Evolutionary conservation across 2,113 vertebrate species (phyloP), one percentile per base, ranked within the genome.

Genomic region (Marmota flaviventris): DNA sequence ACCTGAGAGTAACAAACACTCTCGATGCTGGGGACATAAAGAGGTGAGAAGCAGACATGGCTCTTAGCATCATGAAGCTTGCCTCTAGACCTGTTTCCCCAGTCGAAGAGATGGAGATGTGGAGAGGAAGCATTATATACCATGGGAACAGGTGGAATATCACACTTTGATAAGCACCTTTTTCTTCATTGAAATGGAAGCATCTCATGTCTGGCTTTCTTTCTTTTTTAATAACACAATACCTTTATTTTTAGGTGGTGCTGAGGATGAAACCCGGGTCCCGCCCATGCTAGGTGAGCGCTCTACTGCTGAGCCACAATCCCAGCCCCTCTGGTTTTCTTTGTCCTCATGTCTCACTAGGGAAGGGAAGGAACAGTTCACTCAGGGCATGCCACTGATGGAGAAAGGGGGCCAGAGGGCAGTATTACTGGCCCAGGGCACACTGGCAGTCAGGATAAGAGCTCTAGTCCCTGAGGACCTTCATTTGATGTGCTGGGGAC

Each of bases 21-120:
- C 20, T 17, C 42, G 79, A 70, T 1, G 4, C 4, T 22, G 6
- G 13, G 34, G 14, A 61, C 27, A 17, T 4, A 16, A 10, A 0
- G 12, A 53, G n/a, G 32, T 6, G 13, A 0, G 22, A 37, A 51
- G 63, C 2, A n/a, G 48, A 51, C 17, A 34, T 0, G 2, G 10
- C 12, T 39, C 63, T 53, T 63, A 51, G 24, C 56, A 51, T 18
- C 18, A 18, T 29, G 37, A 14, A 70, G 32, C 34, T 69, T 27
- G 0, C 84, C 56, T 89, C 87, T 45, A 93, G 79, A 88, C 14
- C 37, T 12, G 12, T 51, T 48, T 45, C 48, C 48, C 48, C 79
- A 63, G 51, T 65, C 11, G 14, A 72, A 93, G 63, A 56, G 39
- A 32, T 0, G 3, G 63, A 89, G 83, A 78, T 51, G n/a, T 18